A percentile compares a stretch with the other conserved stretches of the same genome.
These are phyloP conservation scores for Oreocharis arfaki DNA, from an alignment of 2,113 vertebrate species.

Conservation along the genomic window DNA sequence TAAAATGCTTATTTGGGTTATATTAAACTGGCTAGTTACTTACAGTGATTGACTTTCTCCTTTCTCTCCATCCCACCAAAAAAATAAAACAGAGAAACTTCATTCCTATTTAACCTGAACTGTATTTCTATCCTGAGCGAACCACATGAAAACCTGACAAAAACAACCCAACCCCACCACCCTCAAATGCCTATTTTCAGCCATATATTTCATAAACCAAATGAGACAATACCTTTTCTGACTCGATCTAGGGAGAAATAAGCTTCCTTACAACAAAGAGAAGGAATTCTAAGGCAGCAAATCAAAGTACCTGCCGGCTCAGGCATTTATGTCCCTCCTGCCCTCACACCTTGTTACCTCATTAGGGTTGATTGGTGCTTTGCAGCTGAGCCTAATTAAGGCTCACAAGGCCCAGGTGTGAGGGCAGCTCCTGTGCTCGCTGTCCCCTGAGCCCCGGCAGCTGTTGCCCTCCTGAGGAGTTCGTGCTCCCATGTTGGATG, in stretches of 20 bases:
- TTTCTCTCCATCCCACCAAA: rapidly evolving
- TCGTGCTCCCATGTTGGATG: rapidly evolving
- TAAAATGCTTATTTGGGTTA: neutral
- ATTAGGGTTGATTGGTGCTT: neutral
- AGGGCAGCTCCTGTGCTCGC: neutral
- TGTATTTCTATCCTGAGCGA: neutral
- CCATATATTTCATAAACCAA: rapidly evolving
- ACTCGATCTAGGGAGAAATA: rapidly evolving
- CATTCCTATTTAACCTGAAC: neutral
- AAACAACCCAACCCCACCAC: rapidly evolving
- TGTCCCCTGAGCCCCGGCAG: rapidly evolving
- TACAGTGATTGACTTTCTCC: neutral
- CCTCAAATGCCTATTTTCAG: rapidly evolving
- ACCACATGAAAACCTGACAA: neutral
- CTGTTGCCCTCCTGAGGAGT: rapidly evolving
- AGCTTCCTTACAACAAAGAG: rapidly evolving
- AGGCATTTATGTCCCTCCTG: neutral
- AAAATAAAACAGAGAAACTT: neutral
- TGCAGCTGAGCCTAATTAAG: neutral
- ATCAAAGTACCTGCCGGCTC: rapidly evolving
- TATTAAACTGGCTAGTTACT: neutral
- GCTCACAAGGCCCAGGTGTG: neutral
- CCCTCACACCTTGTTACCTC: neutral
- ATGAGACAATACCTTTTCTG: neutral
- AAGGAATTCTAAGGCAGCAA: rapidly evolving